These are phyloP conservation scores for Ariopsis seemanni DNA, from an alignment of 2,113 vertebrate genomes.

Conservation along the genomic window DNA sequence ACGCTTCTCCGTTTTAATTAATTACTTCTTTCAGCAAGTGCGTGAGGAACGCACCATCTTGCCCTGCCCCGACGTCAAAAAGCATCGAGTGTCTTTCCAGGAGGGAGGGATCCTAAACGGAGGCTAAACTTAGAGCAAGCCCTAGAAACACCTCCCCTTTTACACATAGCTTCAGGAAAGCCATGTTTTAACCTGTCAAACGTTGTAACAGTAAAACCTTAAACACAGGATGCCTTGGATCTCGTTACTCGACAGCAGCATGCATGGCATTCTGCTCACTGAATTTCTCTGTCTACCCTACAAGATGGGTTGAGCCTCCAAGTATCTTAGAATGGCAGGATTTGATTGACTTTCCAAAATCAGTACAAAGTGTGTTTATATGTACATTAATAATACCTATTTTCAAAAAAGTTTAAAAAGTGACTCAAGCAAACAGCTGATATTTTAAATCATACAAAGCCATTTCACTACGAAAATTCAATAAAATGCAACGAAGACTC, in stretches of 20 bases:
- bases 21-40: slow-evolving; percentile 45
- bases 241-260: slow-evolving; percentile 53
- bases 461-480: too few relatives aligned
- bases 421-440: too few relatives aligned
- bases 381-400: too few relatives aligned
- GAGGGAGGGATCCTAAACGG: slow-evolving; percentile 20
- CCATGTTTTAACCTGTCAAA: slow-evolving; percentile 42
- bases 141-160: slow-evolving; percentile 24
- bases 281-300: too few relatives aligned
- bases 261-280: background rate
- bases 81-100: slow-evolving; percentile 51
- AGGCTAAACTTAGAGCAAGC: slow-evolving; percentile 57
- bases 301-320: background rate
- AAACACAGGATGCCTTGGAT: slow-evolving; percentile 43
- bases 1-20: background rate
- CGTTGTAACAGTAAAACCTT: slow-evolving; percentile 57
- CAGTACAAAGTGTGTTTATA: background rate
- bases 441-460: background rate
- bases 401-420: too few relatives aligned
- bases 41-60: slow-evolving; percentile 17
- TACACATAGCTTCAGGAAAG: slow-evolving; percentile 32
- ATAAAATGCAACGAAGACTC: background rate
- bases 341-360: background rate
- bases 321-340: background rate
- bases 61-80: slow-evolving; percentile 34